Evolutionary conservation across 2,797 vertebrate genomes (phyloP), one percentile per base, ranked within the genome.

Genomic region (Zonotrichia albicollis): DNA sequence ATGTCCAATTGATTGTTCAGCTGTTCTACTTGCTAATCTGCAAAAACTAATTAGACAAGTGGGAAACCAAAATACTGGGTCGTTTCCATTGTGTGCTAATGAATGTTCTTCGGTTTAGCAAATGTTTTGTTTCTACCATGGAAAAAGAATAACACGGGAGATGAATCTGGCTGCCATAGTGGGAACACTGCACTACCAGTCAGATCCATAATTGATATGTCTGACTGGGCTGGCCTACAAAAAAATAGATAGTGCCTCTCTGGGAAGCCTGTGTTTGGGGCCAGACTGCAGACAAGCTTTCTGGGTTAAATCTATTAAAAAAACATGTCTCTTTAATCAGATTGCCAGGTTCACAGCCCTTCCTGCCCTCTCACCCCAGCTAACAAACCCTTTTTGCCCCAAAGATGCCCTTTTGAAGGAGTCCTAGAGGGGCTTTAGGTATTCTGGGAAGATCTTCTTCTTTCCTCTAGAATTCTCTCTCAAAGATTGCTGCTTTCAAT

Each of bases 11-110:
- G 96, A 95, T 96, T 94, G 82, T 96, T 96, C 96, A 96, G 93
- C 96, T 97, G 95, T 84, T 96, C 93, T 90, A 45, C 87, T 93
- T 79, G 85, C 84, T 96, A 96, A 96, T 95, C 90, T 93, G 77
- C 85, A 95, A 94, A 92, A 93, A 91, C 93, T 97, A 96, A 97
- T 96, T 96, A 97, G 91, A 82, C 94, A 96, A 97, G 94, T 84
- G 90, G 95, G 90, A 95, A 95, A 96, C 96, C 92, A 95, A 96
- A 97, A 95, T 94, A 95, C 92, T 95, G 95, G 94, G 95, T 95
- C 87, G 91, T 96, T 95, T 96, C 95, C 92, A 95, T 87, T 89
- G 1, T 51, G 78, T 75, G 93, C 73, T 95, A 96, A 96, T 95
- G 93, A 95, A 89, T 82, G 80, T 90, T 87, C 95, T 60, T 85